Percentiles rank a stretch among this genome's conserved stretches.
Conservation (phyloP, 2,113 vertebrate species). For the Chelonoidis abingdonii region DNA sequence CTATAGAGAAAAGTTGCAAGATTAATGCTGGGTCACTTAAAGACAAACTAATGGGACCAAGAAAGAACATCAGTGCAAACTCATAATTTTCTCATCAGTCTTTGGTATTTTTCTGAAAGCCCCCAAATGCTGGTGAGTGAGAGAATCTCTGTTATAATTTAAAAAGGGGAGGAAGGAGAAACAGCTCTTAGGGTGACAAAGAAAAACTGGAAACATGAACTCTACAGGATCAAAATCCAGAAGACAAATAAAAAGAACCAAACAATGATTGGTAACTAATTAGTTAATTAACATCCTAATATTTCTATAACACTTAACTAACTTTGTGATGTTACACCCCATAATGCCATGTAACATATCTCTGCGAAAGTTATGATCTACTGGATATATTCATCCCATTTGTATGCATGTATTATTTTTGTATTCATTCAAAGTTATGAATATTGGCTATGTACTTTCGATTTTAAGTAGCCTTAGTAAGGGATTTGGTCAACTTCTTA, state of each 20-base stretch:
- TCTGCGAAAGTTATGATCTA: too few species aligned
- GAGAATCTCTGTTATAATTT: constrained; percentile 43
- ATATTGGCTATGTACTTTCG: too few species aligned
- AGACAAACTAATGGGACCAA: constrained; percentile 1
- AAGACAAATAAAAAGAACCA: constrained; percentile 58
- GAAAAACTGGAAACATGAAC: constrained; percentile 46
- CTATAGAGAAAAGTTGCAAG: neutral
- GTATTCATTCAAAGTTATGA: too few species aligned
- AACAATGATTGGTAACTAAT: neutral
- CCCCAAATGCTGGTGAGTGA: neutral
- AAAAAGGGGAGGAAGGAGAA: neutral
- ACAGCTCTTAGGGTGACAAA: neutral
- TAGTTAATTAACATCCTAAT: neutral
- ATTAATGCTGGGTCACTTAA: neutral
- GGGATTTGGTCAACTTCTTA: too few species aligned
- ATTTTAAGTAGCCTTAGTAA: too few species aligned
- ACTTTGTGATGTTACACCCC: neutral
- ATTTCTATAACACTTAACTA: neutral
- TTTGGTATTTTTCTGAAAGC: constrained; percentile 15
- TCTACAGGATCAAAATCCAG: constrained; percentile 53
- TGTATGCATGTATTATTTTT: too few species aligned
- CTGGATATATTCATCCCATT: too few species aligned
- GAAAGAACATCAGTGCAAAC: neutral
- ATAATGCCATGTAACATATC: too few species aligned
- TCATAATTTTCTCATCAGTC: neutral